These are phyloP conservation scores for Callocephalon fimbriatum DNA, from an alignment of 2,113 vertebrate genomes.

Conservation along the genomic window DNA sequence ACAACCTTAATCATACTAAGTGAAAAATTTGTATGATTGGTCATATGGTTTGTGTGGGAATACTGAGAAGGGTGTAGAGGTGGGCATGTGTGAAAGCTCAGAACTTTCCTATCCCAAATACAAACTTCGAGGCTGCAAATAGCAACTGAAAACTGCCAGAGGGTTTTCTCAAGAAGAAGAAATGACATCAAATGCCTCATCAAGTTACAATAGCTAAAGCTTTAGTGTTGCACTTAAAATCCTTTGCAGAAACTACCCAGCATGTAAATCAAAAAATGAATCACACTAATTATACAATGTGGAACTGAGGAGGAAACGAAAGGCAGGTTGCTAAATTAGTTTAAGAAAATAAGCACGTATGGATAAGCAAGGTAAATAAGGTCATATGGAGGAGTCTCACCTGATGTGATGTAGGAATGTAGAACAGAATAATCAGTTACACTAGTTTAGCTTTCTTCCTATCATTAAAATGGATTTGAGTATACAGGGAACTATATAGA, in stretches of 20 bases:
- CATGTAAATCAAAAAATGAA: not conserved
- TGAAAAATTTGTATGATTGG: constrained; percentile 35
- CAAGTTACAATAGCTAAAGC: not conserved
- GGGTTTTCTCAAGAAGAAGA: constrained; percentile 25
- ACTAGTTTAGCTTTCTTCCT: not conserved
- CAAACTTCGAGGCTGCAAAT: constrained; percentile 22
- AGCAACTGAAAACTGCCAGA: constrained; percentile 39
- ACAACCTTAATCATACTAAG: constrained; percentile 11
- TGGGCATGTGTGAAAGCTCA: constrained; percentile 55
- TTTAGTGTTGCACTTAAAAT: not conserved
- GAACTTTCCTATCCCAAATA: constrained; percentile 49
- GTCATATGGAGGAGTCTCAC: not conserved
- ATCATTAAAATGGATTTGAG: not conserved
- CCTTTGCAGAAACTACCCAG: not conserved
- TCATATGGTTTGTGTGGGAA: constrained; percentile 58
- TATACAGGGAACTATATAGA: not conserved
- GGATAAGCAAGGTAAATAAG: not conserved
- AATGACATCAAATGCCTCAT: not conserved
- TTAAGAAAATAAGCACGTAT: not conserved
- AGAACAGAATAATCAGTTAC: not conserved
- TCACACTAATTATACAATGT: not conserved
- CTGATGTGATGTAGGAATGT: not conserved
- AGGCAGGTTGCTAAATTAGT: not conserved
- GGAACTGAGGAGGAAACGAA: not conserved
- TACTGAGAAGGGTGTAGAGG: constrained; percentile 17